Percentiles rank a stretch among this genome's conserved stretches.
Evolutionary conservation across 2,888 invertebrate species (phyloP).

Genomic region (Pherbina coryleti): DNA sequence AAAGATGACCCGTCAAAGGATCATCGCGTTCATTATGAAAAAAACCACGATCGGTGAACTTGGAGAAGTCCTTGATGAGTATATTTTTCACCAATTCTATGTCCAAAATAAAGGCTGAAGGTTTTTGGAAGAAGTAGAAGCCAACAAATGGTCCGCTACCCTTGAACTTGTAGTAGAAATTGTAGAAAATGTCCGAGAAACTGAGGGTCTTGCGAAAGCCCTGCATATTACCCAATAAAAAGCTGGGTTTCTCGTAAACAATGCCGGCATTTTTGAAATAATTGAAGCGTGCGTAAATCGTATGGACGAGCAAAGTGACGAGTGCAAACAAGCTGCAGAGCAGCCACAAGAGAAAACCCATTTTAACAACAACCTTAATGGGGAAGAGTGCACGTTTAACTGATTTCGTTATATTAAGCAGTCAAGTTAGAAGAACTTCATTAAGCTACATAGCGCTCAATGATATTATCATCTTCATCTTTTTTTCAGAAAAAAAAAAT

Average conservation of each 20-base stretch:
- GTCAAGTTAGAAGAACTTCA: no score
- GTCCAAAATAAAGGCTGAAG: slow-evolving; percentile 56
- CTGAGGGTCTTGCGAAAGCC: slow-evolving; percentile 40
- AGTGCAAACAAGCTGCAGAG: neutral
- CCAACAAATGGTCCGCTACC: slow-evolving; percentile 55
- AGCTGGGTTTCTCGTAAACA: slow-evolving; percentile 1
- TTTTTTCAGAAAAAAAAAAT: no score
- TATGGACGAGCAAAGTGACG: neutral
- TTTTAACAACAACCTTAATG: neutral
- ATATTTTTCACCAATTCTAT: slow-evolving; percentile 56
- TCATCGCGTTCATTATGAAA: slow-evolving; percentile 64
- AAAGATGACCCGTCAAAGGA: slow-evolving; percentile 65
- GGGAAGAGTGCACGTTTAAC: neutral
- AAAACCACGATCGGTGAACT: slow-evolving; percentile 65
- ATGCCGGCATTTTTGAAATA: slow-evolving; percentile 28
- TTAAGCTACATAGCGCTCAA: no score
- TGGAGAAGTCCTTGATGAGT: slow-evolving; percentile 60
- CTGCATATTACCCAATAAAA: slow-evolving; percentile 23
- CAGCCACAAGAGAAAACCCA: neutral
- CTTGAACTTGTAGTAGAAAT: slow-evolving; percentile 13
- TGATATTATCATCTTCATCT: no score
- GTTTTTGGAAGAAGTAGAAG: slow-evolving; percentile 57
- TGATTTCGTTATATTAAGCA: neutral
- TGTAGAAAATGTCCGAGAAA: slow-evolving; percentile 47
- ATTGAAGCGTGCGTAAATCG: neutral